Evolutionary conservation across 23 tunicate species (phyloP).

Genomic region (Ciona savignyi): DNA sequence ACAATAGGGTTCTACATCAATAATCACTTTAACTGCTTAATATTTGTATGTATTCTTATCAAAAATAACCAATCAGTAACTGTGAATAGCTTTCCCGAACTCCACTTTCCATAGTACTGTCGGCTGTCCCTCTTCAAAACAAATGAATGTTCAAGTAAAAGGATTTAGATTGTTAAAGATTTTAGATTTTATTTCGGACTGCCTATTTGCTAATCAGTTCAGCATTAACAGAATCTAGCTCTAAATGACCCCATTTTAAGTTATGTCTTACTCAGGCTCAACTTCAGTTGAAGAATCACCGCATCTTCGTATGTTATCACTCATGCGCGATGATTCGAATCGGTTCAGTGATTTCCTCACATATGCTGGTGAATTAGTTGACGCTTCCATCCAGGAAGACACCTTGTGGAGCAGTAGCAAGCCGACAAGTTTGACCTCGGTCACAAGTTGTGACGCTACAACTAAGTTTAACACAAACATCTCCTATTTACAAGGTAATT

Average conservation of each 20-base stretch:
- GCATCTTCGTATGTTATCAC: constrained; percentile 13
- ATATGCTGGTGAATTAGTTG: constrained; percentile 42
- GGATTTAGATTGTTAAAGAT: not conserved
- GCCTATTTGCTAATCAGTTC: too few species aligned
- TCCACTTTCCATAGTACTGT: too few species aligned
- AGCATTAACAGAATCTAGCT: too few species aligned
- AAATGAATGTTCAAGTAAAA: not conserved
- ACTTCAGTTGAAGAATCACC: not conserved
- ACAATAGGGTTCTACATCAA: too few species aligned
- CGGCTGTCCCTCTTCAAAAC: not conserved
- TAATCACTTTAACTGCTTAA: too few species aligned
- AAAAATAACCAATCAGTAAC: too few species aligned
- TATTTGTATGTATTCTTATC: too few species aligned
- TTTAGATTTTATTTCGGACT: not conserved
- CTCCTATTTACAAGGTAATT: constrained; percentile 75
- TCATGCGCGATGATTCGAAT: constrained; percentile 35
- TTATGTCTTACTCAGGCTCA: not conserved
- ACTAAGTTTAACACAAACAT: constrained; percentile 49
- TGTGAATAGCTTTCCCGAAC: too few species aligned
- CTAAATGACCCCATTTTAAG: too few species aligned
- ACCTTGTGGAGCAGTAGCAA: constrained; percentile 19
- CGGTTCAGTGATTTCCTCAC: constrained; percentile 29
- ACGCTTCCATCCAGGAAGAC: constrained; percentile 46
- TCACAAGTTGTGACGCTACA: constrained; percentile 60
- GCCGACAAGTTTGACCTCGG: constrained; percentile 3